Evolutionary conservation across 2,888 invertebrate species (phyloP).

Genomic region (Tricholauxania praeusta): DNA sequence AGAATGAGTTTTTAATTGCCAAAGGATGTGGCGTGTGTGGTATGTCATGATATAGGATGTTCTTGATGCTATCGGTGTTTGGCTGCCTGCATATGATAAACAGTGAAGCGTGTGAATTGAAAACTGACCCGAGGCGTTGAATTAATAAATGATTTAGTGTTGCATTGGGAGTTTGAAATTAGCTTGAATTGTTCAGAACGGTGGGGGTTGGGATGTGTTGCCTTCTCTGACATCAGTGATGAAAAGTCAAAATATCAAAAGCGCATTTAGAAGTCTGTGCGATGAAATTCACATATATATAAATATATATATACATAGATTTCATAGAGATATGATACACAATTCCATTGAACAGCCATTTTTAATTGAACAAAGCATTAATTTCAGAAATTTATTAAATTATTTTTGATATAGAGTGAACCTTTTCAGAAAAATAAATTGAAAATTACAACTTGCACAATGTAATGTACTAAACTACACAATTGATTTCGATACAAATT

Average conservation of each 20-base stretch:
- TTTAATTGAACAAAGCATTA: no score
- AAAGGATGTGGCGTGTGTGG: no score
- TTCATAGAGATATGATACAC: no score
- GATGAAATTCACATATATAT: no score
- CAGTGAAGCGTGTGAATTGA: conserved; percentile 3
- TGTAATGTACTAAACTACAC: no score
- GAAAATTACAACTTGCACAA: no score
- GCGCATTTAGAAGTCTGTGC: not conserved
- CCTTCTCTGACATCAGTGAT: not conserved
- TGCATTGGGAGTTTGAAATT: not conserved
- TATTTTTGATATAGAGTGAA: no score
- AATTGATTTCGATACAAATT: no score
- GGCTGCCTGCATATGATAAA: not conserved
- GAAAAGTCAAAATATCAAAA: conserved; percentile 14
- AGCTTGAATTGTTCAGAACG: not conserved
- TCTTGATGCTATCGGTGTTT: not conserved
- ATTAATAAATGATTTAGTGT: conserved; percentile 20
- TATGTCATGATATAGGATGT: not conserved
- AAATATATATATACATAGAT: no score
- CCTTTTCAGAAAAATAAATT: no score
- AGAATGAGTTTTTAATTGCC: conserved; percentile 18
- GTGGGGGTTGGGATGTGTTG: not conserved
- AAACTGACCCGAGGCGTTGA: not conserved
- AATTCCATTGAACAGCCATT: no score
- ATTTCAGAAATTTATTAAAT: no score